These are phyloP conservation scores for Stratiomys singularior DNA, from an alignment of 2,888 invertebrate genomes.

Conservation along the genomic window DNA sequence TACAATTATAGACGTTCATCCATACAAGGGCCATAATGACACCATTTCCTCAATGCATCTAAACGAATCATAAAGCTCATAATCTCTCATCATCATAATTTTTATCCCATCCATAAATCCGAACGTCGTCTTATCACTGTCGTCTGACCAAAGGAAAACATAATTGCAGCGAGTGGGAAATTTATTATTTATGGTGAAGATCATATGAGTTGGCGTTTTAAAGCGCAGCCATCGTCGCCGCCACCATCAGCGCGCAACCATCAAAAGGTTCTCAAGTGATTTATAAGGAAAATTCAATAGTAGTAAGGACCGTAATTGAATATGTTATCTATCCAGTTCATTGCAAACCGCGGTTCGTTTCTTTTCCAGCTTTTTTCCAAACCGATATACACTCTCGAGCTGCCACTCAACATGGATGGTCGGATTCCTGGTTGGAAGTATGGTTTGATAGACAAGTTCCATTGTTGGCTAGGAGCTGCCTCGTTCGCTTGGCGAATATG, in stretches of 20 bases:
- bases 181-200: slow-evolving; percentile 33
- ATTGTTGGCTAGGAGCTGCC: too few relatives aligned
- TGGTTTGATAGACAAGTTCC: neutral
- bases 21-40: too few relatives aligned
- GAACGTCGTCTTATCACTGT: neutral
- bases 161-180: slow-evolving; percentile 4
- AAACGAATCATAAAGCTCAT: too few relatives aligned
- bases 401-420: neutral
- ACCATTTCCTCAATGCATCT: too few relatives aligned
- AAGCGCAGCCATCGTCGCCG: neutral
- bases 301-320: slow-evolving; percentile 33
- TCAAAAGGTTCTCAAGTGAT: slow-evolving; percentile 21
- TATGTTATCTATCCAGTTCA: slow-evolving; percentile 21
- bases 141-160: neutral
- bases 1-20: too few relatives aligned
- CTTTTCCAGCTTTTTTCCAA: neutral
- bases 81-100: neutral
- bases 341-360: neutral
- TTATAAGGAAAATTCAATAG: slow-evolving; percentile 35
- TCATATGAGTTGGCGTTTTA: slow-evolving; percentile 13
- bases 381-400: neutral
- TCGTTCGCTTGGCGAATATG: neutral
- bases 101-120: neutral
- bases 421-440: neutral
- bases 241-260: neutral